Evolutionary conservation across 2,888 invertebrate genomes (phyloP).

Genomic region (Acronicta psi): DNA sequence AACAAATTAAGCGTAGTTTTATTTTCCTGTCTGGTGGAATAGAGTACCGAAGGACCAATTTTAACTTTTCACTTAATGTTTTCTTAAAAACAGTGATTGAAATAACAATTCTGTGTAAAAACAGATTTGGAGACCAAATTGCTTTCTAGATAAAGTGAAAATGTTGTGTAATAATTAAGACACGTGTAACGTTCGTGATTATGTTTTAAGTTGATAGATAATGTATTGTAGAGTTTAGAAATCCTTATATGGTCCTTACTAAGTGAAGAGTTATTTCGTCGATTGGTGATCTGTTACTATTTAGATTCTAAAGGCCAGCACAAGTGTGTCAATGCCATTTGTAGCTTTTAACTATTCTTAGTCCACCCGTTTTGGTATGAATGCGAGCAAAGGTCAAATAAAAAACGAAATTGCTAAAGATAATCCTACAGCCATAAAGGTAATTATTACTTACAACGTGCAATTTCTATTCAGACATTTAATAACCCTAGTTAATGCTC

Average conservation of each 20-base stretch:
- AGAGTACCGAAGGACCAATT: no score
- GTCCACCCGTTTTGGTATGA: conserved; percentile 38
- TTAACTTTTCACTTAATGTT: no score
- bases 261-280: conserved; percentile 36
- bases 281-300: conserved; percentile 29
- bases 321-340: conserved; percentile 54
- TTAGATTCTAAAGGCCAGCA: conserved; percentile 48
- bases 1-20: no score
- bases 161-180: no score
- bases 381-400: conserved; percentile 36
- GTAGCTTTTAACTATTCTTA: conserved; percentile 24
- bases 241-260: conserved; percentile 3
- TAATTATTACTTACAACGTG: conserved; percentile 30
- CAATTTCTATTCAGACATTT: conserved; percentile 35
- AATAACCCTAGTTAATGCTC: conserved; percentile 37
- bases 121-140: no score
- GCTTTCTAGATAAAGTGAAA: no score
- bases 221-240: background rate
- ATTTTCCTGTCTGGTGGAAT: no score
- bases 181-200: no score
- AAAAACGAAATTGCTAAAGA: conserved; percentile 36
- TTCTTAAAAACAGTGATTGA: no score
- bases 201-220: background rate
- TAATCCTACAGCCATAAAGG: conserved; percentile 21
- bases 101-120: no score